Evolutionary conservation across 35 echinoderm and acorn worm species (phyloP), one percentile per base, ranked within the genome.

Genomic region (Lytechinus pictus): DNA sequence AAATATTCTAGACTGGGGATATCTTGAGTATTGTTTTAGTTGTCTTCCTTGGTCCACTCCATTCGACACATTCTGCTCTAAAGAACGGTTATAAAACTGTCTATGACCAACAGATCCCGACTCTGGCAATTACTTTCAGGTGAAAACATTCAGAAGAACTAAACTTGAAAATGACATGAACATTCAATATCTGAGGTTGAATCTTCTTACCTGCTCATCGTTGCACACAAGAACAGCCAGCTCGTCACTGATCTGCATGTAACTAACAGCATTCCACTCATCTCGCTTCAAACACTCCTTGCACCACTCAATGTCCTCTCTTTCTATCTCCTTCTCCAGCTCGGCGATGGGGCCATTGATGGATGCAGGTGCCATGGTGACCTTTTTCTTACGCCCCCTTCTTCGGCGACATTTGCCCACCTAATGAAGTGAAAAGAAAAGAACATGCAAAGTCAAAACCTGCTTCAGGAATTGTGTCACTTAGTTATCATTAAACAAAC

Each of bases 281-380:
- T 95, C 94, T 10, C 61, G 87, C 19, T 19, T 52, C 79, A 72
- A 16, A 13, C 96, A 97, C 10, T 56, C 19, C 9, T 86, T 5
- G 95, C 96, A 97, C 96, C 96, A 97, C 29, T 28, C 94, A 9
- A 95, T 61, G 27, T 97, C 96, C 28, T 90, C 88, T 12, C 29
- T 9, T 52, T 52, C 29, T 10, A 13, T n/a, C 57, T 94, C 92
- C 54, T 94, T 54, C 57, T 94, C 92, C 21, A 94, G 54, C 92
- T 27, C 54, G 10, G 27, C n/a, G 28, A 55, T 56, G 16, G 29
- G 88, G 27, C 88, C 88, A 52, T 90, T 54, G 10, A 90, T 28
- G 52, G 88, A 90, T 6, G 92, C 92, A 27, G 92, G 92, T 13
- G 92, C 92, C 92, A 93, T 93, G 66, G 66, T 24, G 66, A 79